Evolutionary conservation across 2,113 vertebrate species (phyloP), one percentile per base, ranked within the genome.

Genomic region (Rutilus rutilus): DNA sequence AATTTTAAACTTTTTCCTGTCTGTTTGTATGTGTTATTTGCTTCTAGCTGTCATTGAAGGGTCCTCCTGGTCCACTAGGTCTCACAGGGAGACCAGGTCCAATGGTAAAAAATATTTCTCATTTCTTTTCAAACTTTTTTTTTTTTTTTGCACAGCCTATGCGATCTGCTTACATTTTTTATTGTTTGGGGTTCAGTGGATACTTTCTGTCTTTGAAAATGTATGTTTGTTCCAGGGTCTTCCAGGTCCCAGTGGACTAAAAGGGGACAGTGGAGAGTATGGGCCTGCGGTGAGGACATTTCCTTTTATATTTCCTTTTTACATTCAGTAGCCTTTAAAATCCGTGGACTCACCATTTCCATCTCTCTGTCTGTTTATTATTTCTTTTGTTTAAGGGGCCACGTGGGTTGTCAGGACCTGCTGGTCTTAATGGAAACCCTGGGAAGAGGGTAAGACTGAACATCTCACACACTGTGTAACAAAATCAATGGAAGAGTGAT

Each of bases 51-150:
- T 95, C 97, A 76, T 90, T 97, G 93, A 96, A 94, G 89, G 97
- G 97, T 0, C 96, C 96, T 30, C 93, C 97, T 15, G 97, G 97
- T 60, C 93, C 96, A 0, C 10, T 94, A 86, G 97, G 97, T 64
- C 94, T 99, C 30, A 93, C 96, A 0, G 97, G 97, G 4, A 93
- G 97, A 77, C 91, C 95, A 0, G 97, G 97, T 3, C 96, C 96
- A 0, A 1, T 96, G 94, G 97, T 98, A 91, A 95, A 94, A 87
- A 36, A 85, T 42, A 62, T 54, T 83, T 78, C 76, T 85, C 4
- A 76, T 60, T 82, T n/a, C 23, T 77, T 25, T 33, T 54, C 23
- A 47, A 23, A 39, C 30, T 71, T 39, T 39, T 71, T 54, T 23
- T 54, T 19, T 54, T 54, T 54, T 57, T 57, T 8, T 9, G 14